Evolutionary conservation across 2,888 invertebrate species (phyloP), one percentile per base, ranked within the genome.

Genomic region (Micropterix aruncella): DNA sequence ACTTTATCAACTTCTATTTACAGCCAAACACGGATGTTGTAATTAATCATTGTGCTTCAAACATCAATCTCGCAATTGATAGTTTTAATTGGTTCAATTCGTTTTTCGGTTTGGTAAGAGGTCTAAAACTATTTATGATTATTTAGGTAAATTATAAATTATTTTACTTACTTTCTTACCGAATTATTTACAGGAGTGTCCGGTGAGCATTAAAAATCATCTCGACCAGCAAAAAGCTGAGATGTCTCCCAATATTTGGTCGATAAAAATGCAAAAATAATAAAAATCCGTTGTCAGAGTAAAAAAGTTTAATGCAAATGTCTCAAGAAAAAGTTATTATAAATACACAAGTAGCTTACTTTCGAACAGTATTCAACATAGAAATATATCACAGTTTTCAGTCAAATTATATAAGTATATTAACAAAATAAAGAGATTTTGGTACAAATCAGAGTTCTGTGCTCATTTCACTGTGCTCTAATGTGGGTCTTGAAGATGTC

Each of bases 401-500:
- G 27, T 27, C 27, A 27, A 27, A 27, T 27, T 7, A 27, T 27
- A 27, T 27, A 27, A n/a, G n/a, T n/a, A n/a, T n/a, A n/a, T n/a
- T n/a, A n/a, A n/a, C n/a, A n/a, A n/a, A n/a, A n/a, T n/a, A n/a
- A n/a, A n/a, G n/a, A n/a, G n/a, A 27, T 27, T 27, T 27, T 27
- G 27, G 27, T 27, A 27, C 27, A 27, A 38, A 55, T 70, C 59
- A 78, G 57, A 80, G 73, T 63, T 80, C 80, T 50, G 80, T 80
- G 62, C 80, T 80, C 80, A 80, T 80, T 67, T 80, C 80, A 47
- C 75, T 70, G 27, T 60, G 52, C 16, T 62, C 54, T 39, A 46
- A 17, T 37, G 48, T 46, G 46, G 54, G 52, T 16, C 44, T 41
- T 16, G 37, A 45, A 5, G 48, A 48, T 44, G 62, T 55, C 50